Conservation (phyloP, 2,888 invertebrate species). For the Catocala fraxini region DNA sequence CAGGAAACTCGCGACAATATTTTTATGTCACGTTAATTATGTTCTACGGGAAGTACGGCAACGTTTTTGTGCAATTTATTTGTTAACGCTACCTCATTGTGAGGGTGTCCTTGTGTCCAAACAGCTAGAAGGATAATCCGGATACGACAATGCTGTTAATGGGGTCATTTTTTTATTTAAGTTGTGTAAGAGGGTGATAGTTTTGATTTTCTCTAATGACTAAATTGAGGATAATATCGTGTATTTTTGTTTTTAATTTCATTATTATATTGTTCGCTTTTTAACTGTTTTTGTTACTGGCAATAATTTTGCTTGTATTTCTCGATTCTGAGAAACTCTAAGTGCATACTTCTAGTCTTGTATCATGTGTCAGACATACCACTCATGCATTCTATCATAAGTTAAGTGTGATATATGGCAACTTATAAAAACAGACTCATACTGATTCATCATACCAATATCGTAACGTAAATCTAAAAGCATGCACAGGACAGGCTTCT, state of each 20-base stretch:
- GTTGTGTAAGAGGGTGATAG: background rate
- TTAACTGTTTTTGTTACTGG: no score
- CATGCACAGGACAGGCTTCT: background rate
- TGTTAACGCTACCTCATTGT: conserved; percentile 47
- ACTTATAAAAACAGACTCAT: no score
- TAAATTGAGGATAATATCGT: background rate
- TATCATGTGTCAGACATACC: no score
- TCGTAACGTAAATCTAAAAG: no score
- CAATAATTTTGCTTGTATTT: no score
- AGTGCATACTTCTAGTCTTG: no score
- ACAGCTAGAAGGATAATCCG: conserved; percentile 44
- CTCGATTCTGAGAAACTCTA: no score
- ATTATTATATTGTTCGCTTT: no score
- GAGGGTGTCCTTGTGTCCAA: conserved; percentile 49
- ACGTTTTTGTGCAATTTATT: conserved; percentile 63
- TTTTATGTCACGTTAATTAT: conserved; percentile 70
- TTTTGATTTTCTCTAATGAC: conserved; percentile 1
- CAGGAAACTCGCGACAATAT: conserved; percentile 52
- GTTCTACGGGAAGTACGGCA: conserved; percentile 55
- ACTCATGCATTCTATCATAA: no score
- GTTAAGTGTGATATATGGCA: no score
- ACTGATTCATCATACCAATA: no score
- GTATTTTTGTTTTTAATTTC: no score
- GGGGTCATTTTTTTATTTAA: background rate
- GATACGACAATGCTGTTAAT: conserved; percentile 1